Percentiles rank a stretch among this genome's conserved stretches.
Evolutionary conservation across 2,797 vertebrate species (phyloP).

Genomic region (Columba guinea): DNA sequence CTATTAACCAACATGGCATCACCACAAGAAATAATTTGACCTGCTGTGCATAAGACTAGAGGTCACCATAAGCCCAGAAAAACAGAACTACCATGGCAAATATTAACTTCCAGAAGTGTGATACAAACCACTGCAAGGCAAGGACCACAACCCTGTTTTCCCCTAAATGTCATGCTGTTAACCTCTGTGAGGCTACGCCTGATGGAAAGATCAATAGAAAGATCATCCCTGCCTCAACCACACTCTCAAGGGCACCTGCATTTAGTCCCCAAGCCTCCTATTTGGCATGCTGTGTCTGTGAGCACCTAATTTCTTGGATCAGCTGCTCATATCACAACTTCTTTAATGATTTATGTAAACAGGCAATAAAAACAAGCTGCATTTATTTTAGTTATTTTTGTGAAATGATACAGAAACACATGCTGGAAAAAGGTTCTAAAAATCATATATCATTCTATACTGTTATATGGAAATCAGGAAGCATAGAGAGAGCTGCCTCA

Average conservation of each 20-base stretch:
- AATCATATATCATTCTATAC: background rate
- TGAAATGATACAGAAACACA: background rate
- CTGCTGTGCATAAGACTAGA: background rate
- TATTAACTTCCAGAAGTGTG: fast-evolving
- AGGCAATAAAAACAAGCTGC: background rate
- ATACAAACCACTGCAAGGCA: background rate
- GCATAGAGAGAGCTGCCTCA: background rate
- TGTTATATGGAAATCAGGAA: background rate
- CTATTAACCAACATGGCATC: background rate
- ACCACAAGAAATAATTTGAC: background rate
- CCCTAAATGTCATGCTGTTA: no score
- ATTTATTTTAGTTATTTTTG: background rate
- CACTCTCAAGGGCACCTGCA: fast-evolving
- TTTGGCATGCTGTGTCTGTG: background rate
- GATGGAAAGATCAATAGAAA: background rate
- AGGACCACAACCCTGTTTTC: background rate
- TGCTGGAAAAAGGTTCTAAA: background rate
- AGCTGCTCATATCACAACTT: background rate
- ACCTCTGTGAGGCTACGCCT: background rate
- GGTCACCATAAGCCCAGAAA: background rate
- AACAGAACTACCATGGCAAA: fast-evolving
- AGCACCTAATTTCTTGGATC: background rate
- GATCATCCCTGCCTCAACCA: background rate
- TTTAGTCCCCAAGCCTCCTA: background rate
- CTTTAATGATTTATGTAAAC: background rate